phyloP scores from a whole-genome alignment of 2,113 vertebrate species.

The Stegastes partitus region DNA sequence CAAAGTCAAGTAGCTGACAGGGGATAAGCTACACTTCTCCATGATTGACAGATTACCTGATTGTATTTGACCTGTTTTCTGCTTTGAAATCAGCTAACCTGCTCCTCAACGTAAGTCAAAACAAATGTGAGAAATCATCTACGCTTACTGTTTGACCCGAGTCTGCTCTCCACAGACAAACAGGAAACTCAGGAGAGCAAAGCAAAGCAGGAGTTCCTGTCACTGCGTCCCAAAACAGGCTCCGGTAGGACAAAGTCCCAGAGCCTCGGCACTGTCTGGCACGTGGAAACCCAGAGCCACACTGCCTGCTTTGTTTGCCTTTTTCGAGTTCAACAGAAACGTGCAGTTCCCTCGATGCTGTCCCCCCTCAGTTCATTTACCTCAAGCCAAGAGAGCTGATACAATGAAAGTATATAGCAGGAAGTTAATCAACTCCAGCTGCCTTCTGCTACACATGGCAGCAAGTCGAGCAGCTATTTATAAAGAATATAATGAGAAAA shows the following conservation, averaged over 20 bases:
- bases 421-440: slow-evolving; percentile 84
- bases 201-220: slow-evolving; percentile 59
- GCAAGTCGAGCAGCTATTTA: slow-evolving; percentile 76
- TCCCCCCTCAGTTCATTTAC: slow-evolving; percentile 80
- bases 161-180: slow-evolving; percentile 51
- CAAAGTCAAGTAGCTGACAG: slow-evolving; percentile 8
- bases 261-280: slow-evolving; percentile 47
- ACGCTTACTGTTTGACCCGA: slow-evolving; percentile 36
- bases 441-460: slow-evolving; percentile 73
- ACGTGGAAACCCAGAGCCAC: slow-evolving; percentile 65
- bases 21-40: background rate
- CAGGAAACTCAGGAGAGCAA: slow-evolving; percentile 60
- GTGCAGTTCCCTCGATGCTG: slow-evolving; percentile 74
- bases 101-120: slow-evolving; percentile 33
- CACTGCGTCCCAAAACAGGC: slow-evolving; percentile 50
- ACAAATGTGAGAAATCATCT: slow-evolving; percentile 40
- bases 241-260: slow-evolving; percentile 50
- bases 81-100: slow-evolving; percentile 34
- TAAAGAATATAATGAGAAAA: slow-evolving; percentile 64
- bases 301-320: slow-evolving; percentile 80
- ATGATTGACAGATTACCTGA: slow-evolving; percentile 34
- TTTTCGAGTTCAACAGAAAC: slow-evolving; percentile 68
- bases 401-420: slow-evolving; percentile 78
- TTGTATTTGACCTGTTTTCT: background rate
- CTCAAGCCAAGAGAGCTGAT: slow-evolving; percentile 80